phyloP scores from a whole-genome alignment of 2,797 vertebrate species.

The Pseudomugil tenellus region DNA sequence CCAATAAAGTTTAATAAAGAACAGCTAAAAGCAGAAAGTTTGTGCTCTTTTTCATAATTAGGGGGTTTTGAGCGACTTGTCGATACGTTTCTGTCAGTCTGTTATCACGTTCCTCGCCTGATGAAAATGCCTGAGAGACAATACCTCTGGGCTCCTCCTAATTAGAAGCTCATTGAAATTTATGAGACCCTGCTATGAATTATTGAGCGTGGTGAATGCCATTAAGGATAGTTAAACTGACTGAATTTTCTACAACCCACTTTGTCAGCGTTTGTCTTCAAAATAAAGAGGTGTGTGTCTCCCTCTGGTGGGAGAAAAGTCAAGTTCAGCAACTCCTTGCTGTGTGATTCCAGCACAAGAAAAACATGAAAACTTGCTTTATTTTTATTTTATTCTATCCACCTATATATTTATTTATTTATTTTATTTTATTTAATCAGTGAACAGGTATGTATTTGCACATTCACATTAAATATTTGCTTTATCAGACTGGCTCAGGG shows the following conservation, averaged over 20 bases:
- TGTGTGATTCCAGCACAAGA: background rate
- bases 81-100: constrained; percentile 57
- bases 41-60: constrained; percentile 61
- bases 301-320: constrained; percentile 62
- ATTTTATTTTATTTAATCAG: background rate
- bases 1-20: constrained; percentile 48
- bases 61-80: constrained; percentile 64
- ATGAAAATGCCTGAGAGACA: constrained; percentile 60
- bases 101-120: constrained; percentile 53
- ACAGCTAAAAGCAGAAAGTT: constrained; percentile 56
- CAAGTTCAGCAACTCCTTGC: background rate
- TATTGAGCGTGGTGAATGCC: constrained; percentile 52
- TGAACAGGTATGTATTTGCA: no score
- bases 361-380: background rate
- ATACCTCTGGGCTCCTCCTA: constrained; percentile 63
- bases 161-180: constrained; percentile 71
- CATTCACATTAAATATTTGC: no score
- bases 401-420: no score
- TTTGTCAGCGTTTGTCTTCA: constrained; percentile 2
- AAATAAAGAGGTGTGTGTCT: constrained; percentile 49
- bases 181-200: constrained; percentile 64
- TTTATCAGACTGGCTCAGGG: no score
- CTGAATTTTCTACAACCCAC: constrained; percentile 17
- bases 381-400: no score
- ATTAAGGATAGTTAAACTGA: constrained; percentile 44